phyloP scores from a whole-genome alignment of 2,888 invertebrate species.

The Phaedon cochleariae region DNA sequence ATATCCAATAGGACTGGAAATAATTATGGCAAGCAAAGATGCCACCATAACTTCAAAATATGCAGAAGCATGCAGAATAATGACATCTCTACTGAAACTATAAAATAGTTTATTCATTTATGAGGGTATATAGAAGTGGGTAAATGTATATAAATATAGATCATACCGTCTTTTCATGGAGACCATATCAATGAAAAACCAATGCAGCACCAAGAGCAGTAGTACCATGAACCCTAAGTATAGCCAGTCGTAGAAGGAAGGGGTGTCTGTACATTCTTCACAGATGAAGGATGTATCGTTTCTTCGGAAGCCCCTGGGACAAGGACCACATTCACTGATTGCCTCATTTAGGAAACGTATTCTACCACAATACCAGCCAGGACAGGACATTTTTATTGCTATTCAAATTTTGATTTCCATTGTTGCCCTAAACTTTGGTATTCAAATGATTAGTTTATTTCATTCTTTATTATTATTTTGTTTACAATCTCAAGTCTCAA shows the following conservation, averaged over 20 bases:
- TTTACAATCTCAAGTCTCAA: too few species aligned
- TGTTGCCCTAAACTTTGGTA: too few species aligned
- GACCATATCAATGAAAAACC: conserved; percentile 90
- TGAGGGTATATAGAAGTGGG: not conserved
- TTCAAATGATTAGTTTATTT: too few species aligned
- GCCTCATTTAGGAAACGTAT: conserved; percentile 71
- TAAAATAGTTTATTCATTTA: conserved; percentile 16
- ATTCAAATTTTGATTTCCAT: conserved; percentile 20
- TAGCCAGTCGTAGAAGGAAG: conserved; percentile 90
- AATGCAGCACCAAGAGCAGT: conserved; percentile 86
- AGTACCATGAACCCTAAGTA: conserved; percentile 94
- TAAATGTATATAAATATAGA: too few species aligned
- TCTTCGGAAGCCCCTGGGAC: conserved; percentile 83
- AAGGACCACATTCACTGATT: conserved; percentile 87
- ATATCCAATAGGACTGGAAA: conserved; percentile 84
- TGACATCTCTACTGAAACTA: conserved; percentile 77
- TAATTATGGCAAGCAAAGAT: conserved; percentile 77
- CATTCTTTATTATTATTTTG: too few species aligned
- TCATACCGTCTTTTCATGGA: conserved; percentile 75
- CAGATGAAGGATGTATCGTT: conserved; percentile 80
- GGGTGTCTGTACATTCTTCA: conserved; percentile 77
- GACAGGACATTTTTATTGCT: conserved; percentile 67
- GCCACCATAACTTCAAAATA: conserved; percentile 82
- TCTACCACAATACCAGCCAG: conserved; percentile 87
- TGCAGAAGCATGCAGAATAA: conserved; percentile 83